These are phyloP conservation scores for Pararge aegeria DNA, from an alignment of 1,140 invertebrate species.

Conservation along the genomic window DNA sequence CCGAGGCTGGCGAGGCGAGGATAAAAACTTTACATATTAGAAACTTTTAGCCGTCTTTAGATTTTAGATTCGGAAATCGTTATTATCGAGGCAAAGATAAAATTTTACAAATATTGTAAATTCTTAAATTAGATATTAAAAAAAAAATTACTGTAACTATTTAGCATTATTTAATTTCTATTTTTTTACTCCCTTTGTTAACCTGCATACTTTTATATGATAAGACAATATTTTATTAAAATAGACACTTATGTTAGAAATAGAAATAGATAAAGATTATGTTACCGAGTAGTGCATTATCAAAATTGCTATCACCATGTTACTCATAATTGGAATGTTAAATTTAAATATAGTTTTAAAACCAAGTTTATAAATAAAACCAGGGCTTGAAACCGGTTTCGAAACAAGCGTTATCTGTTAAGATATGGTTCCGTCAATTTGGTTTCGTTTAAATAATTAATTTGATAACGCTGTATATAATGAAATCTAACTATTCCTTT, in stretches of 20 bases:
- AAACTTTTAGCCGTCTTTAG: slow-evolving; percentile 76
- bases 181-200: slow-evolving; percentile 42
- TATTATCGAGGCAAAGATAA: slow-evolving; percentile 56
- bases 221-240: slow-evolving; percentile 27
- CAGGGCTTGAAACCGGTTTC: no score
- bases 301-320: slow-evolving; percentile 31
- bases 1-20: no score
- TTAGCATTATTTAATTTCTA: slow-evolving; percentile 39
- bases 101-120: slow-evolving; percentile 54
- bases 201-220: slow-evolving; percentile 19
- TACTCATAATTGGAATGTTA: slow-evolving; percentile 46
- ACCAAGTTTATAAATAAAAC: slow-evolving; percentile 48
- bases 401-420: no score
- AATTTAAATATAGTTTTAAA: slow-evolving; percentile 48
- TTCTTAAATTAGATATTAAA: slow-evolving; percentile 18
- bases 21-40: slow-evolving; percentile 67
- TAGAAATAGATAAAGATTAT: slow-evolving; percentile 20
- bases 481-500: no score
- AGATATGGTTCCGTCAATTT: no score
- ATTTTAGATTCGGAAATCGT: slow-evolving; percentile 68
- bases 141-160: slow-evolving; percentile 31
- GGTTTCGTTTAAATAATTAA: no score
- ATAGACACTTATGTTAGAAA: slow-evolving; percentile 12
- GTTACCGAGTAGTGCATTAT: slow-evolving; percentile 18
- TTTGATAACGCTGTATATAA: no score